Percentiles rank a stretch among this genome's conserved stretches.
Conservation (phyloP, 1,140 invertebrate species). For the Aphidius gifuensis region DNA sequence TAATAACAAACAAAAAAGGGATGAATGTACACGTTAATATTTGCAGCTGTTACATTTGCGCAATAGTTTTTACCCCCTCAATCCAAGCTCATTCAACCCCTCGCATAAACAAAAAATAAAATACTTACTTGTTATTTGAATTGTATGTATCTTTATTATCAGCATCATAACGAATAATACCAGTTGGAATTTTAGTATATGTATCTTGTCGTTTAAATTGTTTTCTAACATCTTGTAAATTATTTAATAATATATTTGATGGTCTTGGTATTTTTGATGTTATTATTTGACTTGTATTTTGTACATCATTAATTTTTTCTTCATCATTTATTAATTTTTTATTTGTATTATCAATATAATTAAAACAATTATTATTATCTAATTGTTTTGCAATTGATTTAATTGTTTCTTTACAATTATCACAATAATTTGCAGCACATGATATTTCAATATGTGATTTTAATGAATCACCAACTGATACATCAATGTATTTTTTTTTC, state of each 20-base stretch:
- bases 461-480: conserved; percentile 56
- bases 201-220: conserved; percentile 50
- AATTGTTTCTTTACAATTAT: conserved; percentile 64
- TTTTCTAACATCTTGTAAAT: conserved; percentile 33
- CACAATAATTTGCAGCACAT: conserved; percentile 61
- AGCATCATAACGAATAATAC: conserved; percentile 42
- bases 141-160: conserved; percentile 49
- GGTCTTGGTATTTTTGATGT: conserved; percentile 45
- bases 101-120: not conserved
- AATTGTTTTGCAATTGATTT: conserved; percentile 57
- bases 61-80: not conserved
- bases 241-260: conserved; percentile 39
- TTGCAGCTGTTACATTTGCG: conserved; percentile 4
- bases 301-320: conserved; percentile 16
- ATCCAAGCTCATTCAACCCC: no score
- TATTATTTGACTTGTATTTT: conserved; percentile 36
- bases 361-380: conserved; percentile 18
- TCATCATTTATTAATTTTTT: no score
- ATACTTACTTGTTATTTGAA: conserved; percentile 38
- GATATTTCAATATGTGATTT: conserved; percentile 57
- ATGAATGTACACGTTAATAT: not conserved
- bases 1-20: not conserved
- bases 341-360: not conserved
- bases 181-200: conserved; percentile 43
- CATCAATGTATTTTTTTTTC: conserved; percentile 53